Conservation (phyloP, 2,888 invertebrate species). For the Teleiodes luculella region DNA sequence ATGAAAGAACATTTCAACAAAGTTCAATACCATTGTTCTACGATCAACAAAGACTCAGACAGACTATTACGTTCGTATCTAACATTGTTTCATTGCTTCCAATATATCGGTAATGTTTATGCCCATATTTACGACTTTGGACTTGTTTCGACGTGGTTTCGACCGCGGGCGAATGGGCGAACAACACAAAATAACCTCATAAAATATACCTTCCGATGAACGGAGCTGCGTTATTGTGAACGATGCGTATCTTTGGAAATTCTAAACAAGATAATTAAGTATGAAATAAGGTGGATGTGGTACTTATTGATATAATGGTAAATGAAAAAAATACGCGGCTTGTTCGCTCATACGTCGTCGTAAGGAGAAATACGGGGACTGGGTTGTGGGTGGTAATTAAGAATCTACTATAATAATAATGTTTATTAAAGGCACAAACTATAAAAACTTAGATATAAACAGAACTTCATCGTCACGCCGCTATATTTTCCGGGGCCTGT, state of each 20-base stretch:
- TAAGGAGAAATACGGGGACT: no score
- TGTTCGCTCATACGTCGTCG: no score
- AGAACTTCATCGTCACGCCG: no score
- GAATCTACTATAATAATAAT: no score
- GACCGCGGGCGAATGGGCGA: not conserved
- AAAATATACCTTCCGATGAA: conserved; percentile 33
- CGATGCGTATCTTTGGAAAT: conserved; percentile 38
- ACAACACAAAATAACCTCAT: conserved; percentile 31
- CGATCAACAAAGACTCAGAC: not conserved
- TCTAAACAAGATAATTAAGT: conserved; percentile 21
- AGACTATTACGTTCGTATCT: not conserved
- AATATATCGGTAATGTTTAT: not conserved
- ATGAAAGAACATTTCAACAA: no score
- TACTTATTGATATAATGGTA: no score
- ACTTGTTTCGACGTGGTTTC: not conserved
- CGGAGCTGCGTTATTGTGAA: conserved; percentile 36
- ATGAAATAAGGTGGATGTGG: conserved; percentile 22
- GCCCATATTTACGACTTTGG: not conserved
- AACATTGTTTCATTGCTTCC: not conserved
- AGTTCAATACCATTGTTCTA: not conserved
- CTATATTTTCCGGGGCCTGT: no score
- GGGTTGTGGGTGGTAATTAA: no score
- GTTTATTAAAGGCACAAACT: no score
- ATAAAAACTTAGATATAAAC: no score
- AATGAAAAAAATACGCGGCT: not conserved